Base-by-base conservation (phyloP, 1,140 invertebrate species). In the Pogonomyrmex barbatus region DNA sequence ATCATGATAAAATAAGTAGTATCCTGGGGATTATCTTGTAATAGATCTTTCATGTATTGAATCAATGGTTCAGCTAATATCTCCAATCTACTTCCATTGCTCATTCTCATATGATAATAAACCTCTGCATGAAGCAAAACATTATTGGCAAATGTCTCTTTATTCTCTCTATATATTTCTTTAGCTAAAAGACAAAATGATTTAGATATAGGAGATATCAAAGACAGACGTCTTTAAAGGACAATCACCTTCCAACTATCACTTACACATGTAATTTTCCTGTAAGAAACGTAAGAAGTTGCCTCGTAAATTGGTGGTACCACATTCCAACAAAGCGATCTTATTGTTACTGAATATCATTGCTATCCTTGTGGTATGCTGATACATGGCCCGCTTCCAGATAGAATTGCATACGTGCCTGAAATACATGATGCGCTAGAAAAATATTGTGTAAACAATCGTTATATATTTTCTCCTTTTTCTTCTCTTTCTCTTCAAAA, bases 1-100 rank as follows among this genome's bases (percentile, higher is more conserved):
- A 85, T 77, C 54, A 58, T 81, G 4, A 88, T 70, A 8, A 88
- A 60, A 24, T 82, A 17, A 33, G 86, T 60, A 63, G 82, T 88
- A 2, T 85, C 54, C 2, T 10, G 45, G 2, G 62, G n/a, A 70
- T 45, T 24, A 24, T 54, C 75, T 71, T 89, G n/a, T 10, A 89
- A 12, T 0, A 89, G 9, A 58, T 81, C 73, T 63, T 71, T 56
- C 42, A 89, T 56, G 24, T 88, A 89, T 52, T 65, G 33, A 39
- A 88, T 30, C 9, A 89, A 14, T 8, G 88, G 79, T 0, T 2
- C 39, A 1, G 42, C 36, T 0, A 88, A 9, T 60, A 3, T 14
- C 4, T 2, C 14, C 12, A 83, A n/a, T 75, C 33, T 83, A 9
- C 0, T 39, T 12, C 68, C 68, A 17, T 83, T n/a, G 9, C 6